phyloP scores from a whole-genome alignment of 92 coral and sea anemone species.

The Palythoa grandis region DNA sequence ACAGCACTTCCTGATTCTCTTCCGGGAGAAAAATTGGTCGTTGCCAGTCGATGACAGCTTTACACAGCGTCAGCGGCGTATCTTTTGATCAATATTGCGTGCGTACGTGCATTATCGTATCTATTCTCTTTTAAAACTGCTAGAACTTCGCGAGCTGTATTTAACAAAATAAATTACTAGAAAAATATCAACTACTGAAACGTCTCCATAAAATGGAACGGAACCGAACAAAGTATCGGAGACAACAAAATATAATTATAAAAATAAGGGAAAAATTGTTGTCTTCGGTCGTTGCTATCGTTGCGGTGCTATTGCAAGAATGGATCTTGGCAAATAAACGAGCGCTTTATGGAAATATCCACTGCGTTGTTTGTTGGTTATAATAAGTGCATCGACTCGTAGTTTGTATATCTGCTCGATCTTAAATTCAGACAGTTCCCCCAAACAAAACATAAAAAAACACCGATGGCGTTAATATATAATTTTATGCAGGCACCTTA shows the following conservation, averaged over 20 bases:
- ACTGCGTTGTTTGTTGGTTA: background rate
- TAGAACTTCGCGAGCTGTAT: background rate
- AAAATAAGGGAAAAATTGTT: background rate
- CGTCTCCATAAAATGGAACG: background rate
- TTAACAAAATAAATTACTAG: background rate
- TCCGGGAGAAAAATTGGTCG: conserved; percentile 8
- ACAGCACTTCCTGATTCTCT: background rate
- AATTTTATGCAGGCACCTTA: background rate
- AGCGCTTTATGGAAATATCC: conserved; percentile 1
- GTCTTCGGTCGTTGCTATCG: conserved; percentile 21
- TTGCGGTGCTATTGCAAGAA: conserved; percentile 33
- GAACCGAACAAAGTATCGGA: background rate
- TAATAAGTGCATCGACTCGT: background rate
- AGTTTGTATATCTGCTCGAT: background rate
- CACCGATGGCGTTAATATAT: background rate
- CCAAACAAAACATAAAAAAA: background rate
- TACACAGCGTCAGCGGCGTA: background rate
- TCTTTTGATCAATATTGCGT: background rate
- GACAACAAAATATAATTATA: background rate
- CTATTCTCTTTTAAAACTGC: background rate
- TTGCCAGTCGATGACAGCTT: background rate
- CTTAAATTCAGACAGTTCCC: background rate
- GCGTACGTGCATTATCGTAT: background rate
- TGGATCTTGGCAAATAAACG: conserved; percentile 22
- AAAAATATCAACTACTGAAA: background rate